Base-by-base conservation (phyloP, 1,140 invertebrate genomes). In the Eciton burchellii region DNA sequence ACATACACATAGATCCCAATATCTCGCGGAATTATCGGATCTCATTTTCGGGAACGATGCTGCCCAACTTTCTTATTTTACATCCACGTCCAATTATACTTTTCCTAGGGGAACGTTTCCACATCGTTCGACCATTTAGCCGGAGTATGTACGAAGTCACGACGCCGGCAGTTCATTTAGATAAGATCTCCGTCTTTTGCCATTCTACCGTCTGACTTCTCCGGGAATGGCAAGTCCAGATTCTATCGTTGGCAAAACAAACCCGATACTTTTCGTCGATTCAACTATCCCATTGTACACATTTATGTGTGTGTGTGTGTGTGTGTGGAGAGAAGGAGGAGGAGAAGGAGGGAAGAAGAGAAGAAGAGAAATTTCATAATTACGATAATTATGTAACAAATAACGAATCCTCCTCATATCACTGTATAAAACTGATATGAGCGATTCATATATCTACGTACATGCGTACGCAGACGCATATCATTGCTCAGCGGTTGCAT, bases 151-250 rank as follows among this genome's bases (percentile, higher is more conserved):
- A 86, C 68, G 57, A 66, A 86, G 79, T 83, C 79, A 88, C 84
- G 74, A 89, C 86, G 63, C 73, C 74, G 79, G 82, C 72, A 90
- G 90, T 91, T 91, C 89, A 91, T 91, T 92, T 90, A 91, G 91
- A 92, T 92, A 91, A 91, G 84, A 89, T 90, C 72, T 81, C 65
- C 52, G 74, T 62, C 49, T 56, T 79, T 56, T 68, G 29, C 62
- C 29, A 62, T 87, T 87, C 84, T 86, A 70, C 49, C 62, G 72
- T 19, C 52, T 62, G 70, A 57, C 70, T 59, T 24, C 76, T 47
- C 19, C 45, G 82, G 19, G 12, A 52, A 65, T 14, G 59, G 43
- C 65, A 85, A 68, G 84, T 84, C 54, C 29, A 71, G 90, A 90
- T 90, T 87, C 77, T 90, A 89, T 91, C 89, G 63, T 41, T 60